Conservation (phyloP, 2,113 vertebrate genomes). For the Vidua chalybeata region DNA sequence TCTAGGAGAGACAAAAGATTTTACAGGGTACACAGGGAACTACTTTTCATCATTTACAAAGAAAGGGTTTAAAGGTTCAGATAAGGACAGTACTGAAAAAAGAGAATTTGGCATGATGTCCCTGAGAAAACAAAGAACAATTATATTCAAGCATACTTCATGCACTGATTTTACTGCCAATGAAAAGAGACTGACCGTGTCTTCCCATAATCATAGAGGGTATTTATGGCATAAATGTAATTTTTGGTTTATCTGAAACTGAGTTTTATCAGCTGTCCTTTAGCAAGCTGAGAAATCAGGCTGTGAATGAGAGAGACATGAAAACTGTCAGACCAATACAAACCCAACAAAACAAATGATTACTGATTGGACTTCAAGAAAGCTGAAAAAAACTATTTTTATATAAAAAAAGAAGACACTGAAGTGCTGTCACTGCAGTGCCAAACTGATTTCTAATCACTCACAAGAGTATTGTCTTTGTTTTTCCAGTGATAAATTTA, state of each 20-base stretch:
- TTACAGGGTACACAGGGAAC: not conserved
- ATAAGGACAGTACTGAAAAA: slow-evolving; percentile 60
- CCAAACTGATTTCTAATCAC: slow-evolving; percentile 36
- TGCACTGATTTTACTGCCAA: slow-evolving; percentile 53
- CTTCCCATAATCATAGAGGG: slow-evolving; percentile 44
- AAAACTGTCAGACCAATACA: slow-evolving; percentile 38
- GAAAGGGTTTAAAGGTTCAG: slow-evolving; percentile 56
- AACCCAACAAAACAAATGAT: slow-evolving; percentile 27
- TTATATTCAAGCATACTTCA: slow-evolving; percentile 35
- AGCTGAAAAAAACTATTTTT: slow-evolving; percentile 60
- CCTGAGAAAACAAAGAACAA: slow-evolving; percentile 42
- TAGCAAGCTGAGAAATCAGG: slow-evolving; percentile 48
- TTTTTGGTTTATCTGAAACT: slow-evolving; percentile 48
- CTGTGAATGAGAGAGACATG: slow-evolving; percentile 25
- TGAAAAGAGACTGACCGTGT: slow-evolving; percentile 58
- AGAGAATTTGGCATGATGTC: slow-evolving; percentile 58
- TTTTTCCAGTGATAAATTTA: slow-evolving; percentile 9
- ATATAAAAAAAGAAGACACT: not conserved
- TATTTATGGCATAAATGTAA: slow-evolving; percentile 29
- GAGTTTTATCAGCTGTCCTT: slow-evolving; percentile 54
- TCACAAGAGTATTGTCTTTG: slow-evolving; percentile 1
- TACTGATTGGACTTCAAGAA: slow-evolving; percentile 45
- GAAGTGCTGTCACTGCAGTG: not conserved
- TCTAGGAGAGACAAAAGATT: not conserved
- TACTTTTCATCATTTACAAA: slow-evolving; percentile 18